These are phyloP conservation scores for Platyrinchus mystaceus DNA, from an alignment of 2,797 vertebrate species.

Conservation along the genomic window DNA sequence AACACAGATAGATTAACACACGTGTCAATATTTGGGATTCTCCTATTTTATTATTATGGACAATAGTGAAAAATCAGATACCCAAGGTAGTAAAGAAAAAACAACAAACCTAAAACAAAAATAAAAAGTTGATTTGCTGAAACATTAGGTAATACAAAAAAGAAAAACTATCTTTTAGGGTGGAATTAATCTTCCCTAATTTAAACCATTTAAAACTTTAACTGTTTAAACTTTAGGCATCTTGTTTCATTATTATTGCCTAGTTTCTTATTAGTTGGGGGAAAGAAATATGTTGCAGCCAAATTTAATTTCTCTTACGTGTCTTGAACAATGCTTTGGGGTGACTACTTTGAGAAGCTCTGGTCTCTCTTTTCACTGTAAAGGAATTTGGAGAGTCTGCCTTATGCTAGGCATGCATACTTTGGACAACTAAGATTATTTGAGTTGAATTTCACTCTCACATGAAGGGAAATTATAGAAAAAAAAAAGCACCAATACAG, in stretches of 20 bases:
- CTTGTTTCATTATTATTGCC: not conserved
- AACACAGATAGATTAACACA: not conserved
- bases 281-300: not conserved
- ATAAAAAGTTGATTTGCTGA: not conserved
- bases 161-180: not conserved
- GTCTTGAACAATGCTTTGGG: not conserved
- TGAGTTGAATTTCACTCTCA: not conserved
- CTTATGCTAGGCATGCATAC: not conserved
- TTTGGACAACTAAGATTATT: not conserved
- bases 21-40: not conserved
- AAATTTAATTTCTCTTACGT: not conserved
- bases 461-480: fast-evolving
- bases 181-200: not conserved
- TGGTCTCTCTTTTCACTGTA: not conserved
- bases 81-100: not conserved
- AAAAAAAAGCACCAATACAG: not conserved
- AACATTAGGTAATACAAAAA: not conserved
- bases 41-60: not conserved
- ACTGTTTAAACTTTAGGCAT: not conserved
- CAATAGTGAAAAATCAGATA: not conserved
- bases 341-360: not conserved
- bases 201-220: not conserved
- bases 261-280: not conserved
- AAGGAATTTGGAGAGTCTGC: not conserved
- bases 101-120: too few species aligned